Evolutionary conservation across 2,797 vertebrate genomes (phyloP), one percentile per base, ranked within the genome.

Genomic region (Myotis pilosus): DNA sequence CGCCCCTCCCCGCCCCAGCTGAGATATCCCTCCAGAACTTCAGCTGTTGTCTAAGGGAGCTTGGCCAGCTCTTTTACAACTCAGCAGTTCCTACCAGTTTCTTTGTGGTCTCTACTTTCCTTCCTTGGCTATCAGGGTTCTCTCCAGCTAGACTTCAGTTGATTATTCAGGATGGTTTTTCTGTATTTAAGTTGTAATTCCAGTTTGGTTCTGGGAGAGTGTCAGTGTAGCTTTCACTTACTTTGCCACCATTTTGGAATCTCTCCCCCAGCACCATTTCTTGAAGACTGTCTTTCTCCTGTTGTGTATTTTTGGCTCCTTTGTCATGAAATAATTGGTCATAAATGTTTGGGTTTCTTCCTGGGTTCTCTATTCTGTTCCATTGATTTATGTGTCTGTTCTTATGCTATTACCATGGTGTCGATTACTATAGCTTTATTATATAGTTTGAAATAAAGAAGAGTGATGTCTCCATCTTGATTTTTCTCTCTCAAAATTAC

Each of bases 391-490:
- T 47, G 20, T 82, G 12, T 82, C 41, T 64, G 30, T 30, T 64
- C 8, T 41, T 41, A 49, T 66, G 19, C 41, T 8, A 62, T 33
- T 49, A 23, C 12, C 41, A 47, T 33, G n/a, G 30, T 66, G 28
- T 64, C n/a, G 41, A 49, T 64, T 82, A 47, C 30, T 83, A n/a
- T 33, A 83, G 41, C 8, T 66, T 49, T 49, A 9, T 33, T 33
- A 49, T 66, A 23, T n/a, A 83, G 44, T 66, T 66, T 83, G 80
- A 83, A 83, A 83, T 66, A 22, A 66, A 22, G 20, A 12, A 66
- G 30, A 33, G 13, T 17, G 60, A 33, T 82, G 12, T 30, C 12
- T 66, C 41, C 13, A 66, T 12, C 30, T 66, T 66, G 64, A 20
- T 49, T 83, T 33, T 49, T 49, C 12, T 66, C 33, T 60, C 62